These are phyloP conservation scores for Toxonevra muliebris DNA, from an alignment of 2,888 invertebrate species.

Conservation along the genomic window DNA sequence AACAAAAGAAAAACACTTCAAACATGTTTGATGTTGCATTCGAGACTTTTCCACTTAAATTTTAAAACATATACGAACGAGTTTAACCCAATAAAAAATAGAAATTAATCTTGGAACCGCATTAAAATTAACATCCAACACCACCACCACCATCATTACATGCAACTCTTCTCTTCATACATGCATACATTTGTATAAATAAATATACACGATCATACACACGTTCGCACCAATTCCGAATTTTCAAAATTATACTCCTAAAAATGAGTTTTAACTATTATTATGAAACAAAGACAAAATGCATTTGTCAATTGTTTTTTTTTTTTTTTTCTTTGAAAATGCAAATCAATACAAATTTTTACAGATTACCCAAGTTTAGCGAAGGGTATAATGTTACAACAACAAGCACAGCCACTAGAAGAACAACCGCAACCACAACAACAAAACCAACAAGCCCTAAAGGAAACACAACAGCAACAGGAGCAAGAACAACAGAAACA, in stretches of 20 bases:
- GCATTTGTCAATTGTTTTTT: neutral
- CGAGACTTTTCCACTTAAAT: too few species aligned
- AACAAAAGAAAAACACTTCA: too few species aligned
- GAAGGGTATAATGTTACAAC: constrained; percentile 60
- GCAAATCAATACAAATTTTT: constrained; percentile 53
- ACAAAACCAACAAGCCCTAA: constrained; percentile 31
- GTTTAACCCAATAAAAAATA: too few species aligned
- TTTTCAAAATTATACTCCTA: constrained; percentile 11
- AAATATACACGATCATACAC: constrained; percentile 5
- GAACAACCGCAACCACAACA: constrained; percentile 25
- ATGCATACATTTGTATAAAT: neutral
- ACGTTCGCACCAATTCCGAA: constrained; percentile 22
- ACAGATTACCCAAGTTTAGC: constrained; percentile 64
- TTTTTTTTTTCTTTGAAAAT: constrained; percentile 28
- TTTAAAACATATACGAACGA: too few species aligned
- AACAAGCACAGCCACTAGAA: constrained; percentile 24
- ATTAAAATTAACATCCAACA: too few species aligned
- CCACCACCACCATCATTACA: too few species aligned
- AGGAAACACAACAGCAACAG: constrained; percentile 14
- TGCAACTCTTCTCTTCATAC: too few species aligned
- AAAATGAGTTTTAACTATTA: neutral
- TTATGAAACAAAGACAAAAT: constrained; percentile 8
- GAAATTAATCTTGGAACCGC: too few species aligned
- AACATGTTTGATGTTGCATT: too few species aligned
- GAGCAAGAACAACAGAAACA: constrained; percentile 6